A percentile compares a stretch with the other conserved stretches of the same genome.
These are phyloP conservation scores for Spialia ferax DNA, from an alignment of 2,888 invertebrate species.

Conservation along the genomic window DNA sequence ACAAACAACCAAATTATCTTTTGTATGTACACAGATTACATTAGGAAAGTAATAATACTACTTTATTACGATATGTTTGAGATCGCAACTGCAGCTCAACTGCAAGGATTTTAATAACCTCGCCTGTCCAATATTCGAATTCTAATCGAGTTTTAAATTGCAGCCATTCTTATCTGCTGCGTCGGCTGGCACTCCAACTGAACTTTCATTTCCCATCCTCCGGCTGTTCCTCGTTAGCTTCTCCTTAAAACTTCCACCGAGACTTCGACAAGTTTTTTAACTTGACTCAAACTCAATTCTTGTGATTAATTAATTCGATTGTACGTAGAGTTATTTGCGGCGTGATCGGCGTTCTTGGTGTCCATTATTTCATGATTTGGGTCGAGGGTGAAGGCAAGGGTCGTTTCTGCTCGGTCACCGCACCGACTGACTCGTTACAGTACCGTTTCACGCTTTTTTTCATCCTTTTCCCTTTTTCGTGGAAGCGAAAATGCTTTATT, in stretches of 20 bases:
- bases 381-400: conserved; percentile 70
- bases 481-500: conserved; percentile 57
- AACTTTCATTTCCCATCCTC: conserved; percentile 79
- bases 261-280: conserved; percentile 81
- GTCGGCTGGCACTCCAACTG: conserved; percentile 59
- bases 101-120: conserved; percentile 74
- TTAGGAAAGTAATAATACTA: too few relatives aligned
- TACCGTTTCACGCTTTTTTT: conserved; percentile 61
- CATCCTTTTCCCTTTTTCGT: conserved; percentile 51
- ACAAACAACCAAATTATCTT: too few relatives aligned
- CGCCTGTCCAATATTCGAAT: conserved; percentile 77
- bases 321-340: conserved; percentile 76
- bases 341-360: conserved; percentile 68
- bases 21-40: too few relatives aligned
- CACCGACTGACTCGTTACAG: conserved; percentile 73
- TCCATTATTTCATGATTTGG: conserved; percentile 79
- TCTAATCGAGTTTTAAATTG: conserved; percentile 87
- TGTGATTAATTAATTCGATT: conserved; percentile 86
- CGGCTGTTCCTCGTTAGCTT: conserved; percentile 82
- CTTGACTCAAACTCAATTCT: conserved; percentile 71
- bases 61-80: neutral
- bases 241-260: conserved; percentile 79
- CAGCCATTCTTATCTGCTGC: conserved; percentile 83
- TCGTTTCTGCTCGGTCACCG: conserved; percentile 77
- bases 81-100: conserved; percentile 46